Base-by-base conservation (phyloP, 1,140 invertebrate genomes). In the Drosophila orosa region DNA sequence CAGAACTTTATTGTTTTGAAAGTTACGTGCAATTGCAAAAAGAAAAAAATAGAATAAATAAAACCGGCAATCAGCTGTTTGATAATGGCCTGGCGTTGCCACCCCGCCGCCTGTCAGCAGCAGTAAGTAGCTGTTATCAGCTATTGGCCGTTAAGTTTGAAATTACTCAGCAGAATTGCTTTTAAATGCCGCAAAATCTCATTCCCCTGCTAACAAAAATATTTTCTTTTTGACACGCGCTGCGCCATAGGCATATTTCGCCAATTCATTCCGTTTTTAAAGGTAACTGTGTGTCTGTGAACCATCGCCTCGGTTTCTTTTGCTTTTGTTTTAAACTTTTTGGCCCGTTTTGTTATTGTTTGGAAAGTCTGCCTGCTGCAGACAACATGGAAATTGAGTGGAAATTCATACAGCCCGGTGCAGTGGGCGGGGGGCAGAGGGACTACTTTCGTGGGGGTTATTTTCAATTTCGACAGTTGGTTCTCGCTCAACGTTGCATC, bases 251-350 rank as follows among this genome's bases (percentile, higher is more conserved):
- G 62, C 56, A 45, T 33, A 33, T 59, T 65, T 44, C 10, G n/a
- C 54, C 44, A 50, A 40, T 68, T 19, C 17, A 22, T 31, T 22
- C 3, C 15, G 29, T 52, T 59, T 60, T 42, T 35, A 65, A 63
- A 39, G 29, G 45, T 27, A 42, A 37, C 22, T 22, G 33, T n/a
- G 42, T 47, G 39, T 39, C 19, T 44, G 35, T 44, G 50, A 42
- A 19, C 58, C 60, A 68, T 52, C 22, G 31, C n/a, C 37, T 35
- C 12, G 37, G 27, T 29, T 68, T 69, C 44, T 42, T 40, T 69
- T 67, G 31, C 19, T 45, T 69, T 45, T 66, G 66, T 69, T 69
- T 67, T 17, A 54, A 66, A 45, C 62, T 69, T 55, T 55, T 69
- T 35, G 24, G 25, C 10, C 17, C 61, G 61, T 31, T 48, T 66